Conservation (phyloP, 1,140 invertebrate genomes). For the Manduca sexta region DNA sequence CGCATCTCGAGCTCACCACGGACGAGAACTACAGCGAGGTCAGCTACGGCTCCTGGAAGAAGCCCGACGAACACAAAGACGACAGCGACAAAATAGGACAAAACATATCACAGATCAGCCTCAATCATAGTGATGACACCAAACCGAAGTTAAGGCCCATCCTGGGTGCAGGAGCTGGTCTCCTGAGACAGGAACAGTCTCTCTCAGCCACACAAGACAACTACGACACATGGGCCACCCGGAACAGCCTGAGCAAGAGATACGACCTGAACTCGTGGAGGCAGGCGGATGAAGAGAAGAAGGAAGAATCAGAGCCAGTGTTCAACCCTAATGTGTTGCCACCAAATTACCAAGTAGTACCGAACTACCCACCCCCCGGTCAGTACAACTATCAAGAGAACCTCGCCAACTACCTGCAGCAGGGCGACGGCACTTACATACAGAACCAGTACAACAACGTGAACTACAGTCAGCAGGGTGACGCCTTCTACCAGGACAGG, state of each 20-base stretch:
- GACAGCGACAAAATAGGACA: conserved; percentile 36
- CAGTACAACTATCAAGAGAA: conserved; percentile 42
- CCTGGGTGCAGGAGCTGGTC: conserved; percentile 53
- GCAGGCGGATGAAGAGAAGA: conserved; percentile 45
- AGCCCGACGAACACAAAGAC: conserved; percentile 30
- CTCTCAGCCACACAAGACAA: conserved; percentile 35
- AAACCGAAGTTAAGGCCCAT: conserved; percentile 59
- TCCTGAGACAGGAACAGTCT: conserved; percentile 48
- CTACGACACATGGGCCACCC: conserved; percentile 48
- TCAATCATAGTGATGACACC: conserved; percentile 49
- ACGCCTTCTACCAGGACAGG: conserved; percentile 27
- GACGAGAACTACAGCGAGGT: conserved; percentile 61
- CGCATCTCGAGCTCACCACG: conserved; percentile 47
- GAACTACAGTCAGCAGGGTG: conserved; percentile 36
- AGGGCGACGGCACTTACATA: conserved; percentile 58
- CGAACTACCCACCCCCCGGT: conserved; percentile 44
- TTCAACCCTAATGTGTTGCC: conserved; percentile 49
- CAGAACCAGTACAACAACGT: conserved; percentile 39
- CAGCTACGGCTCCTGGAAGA: conserved; percentile 63
- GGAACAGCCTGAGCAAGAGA: conserved; percentile 44
- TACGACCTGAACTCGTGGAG: conserved; percentile 63
- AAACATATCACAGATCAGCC: conserved; percentile 44
- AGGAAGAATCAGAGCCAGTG: conserved; percentile 37
- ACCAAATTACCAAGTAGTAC: conserved; percentile 27
- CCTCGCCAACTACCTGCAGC: conserved; percentile 51